phyloP scores from a whole-genome alignment of 2,797 vertebrate species.

The Scomberomorus guttatus region DNA sequence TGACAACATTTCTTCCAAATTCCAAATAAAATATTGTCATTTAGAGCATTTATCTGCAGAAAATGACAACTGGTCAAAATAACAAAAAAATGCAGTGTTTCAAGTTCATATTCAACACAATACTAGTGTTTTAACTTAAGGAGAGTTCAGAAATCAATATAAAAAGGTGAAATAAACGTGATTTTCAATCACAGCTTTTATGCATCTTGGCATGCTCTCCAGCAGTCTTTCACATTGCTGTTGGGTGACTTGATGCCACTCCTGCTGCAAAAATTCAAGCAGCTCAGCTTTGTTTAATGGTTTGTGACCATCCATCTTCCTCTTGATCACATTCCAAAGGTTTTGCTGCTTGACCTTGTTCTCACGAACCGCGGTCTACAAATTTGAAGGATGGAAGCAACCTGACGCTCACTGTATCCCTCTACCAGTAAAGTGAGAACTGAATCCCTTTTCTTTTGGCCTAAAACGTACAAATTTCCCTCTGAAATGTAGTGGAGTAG shows the following conservation, averaged over 20 bases:
- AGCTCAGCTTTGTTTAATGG: slow-evolving; percentile 4
- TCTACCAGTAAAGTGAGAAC: slow-evolving; percentile 6
- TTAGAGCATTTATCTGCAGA: background rate
- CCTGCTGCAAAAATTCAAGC: slow-evolving; percentile 13
- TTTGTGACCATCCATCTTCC: slow-evolving; percentile 1
- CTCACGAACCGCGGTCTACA: slow-evolving; percentile 5
- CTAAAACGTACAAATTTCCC: background rate
- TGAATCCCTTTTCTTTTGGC: background rate
- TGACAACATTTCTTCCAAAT: background rate
- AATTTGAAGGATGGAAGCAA: background rate
- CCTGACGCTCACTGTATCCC: background rate
- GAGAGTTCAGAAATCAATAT: background rate
- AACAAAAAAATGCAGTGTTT: too few relatives aligned
- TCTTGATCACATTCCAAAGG: slow-evolving; percentile 13
- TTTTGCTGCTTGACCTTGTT: slow-evolving; percentile 31
- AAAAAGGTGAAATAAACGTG: background rate
- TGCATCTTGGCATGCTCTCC: background rate
- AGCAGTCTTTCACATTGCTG: slow-evolving; percentile 20
- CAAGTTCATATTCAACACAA: background rate
- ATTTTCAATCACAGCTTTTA: background rate
- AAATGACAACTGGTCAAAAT: background rate
- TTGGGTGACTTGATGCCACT: slow-evolving; percentile 15
- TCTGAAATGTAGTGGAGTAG: too few relatives aligned
- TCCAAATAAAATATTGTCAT: slow-evolving; percentile 5
- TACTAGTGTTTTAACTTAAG: background rate